Evolutionary conservation across 2,888 invertebrate genomes (phyloP).

Genomic region (Tetranychus piercei): DNA sequence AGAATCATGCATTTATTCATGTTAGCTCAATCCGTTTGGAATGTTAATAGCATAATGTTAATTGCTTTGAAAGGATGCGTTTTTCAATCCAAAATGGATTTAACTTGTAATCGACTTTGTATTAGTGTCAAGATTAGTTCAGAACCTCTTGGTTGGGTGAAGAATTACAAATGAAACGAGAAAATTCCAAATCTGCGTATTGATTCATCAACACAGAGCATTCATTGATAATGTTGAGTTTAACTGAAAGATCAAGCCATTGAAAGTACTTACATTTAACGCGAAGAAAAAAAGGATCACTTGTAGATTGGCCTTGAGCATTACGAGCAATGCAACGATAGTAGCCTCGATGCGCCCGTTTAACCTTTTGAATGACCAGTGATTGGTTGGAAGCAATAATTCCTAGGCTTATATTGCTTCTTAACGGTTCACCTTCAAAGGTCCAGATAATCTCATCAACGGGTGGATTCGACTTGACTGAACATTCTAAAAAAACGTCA

Average conservation of each 20-base stretch:
- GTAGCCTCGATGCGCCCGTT: constrained; percentile 43
- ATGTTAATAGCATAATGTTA: too few species aligned
- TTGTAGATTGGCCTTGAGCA: constrained; percentile 24
- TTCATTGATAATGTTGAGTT: neutral
- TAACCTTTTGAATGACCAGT: constrained; percentile 71
- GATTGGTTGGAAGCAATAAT: constrained; percentile 77
- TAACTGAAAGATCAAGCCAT: neutral
- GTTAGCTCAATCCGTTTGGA: too few species aligned
- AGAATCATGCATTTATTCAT: too few species aligned
- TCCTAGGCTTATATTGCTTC: constrained; percentile 12
- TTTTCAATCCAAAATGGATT: too few species aligned
- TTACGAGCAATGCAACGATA: constrained; percentile 27
- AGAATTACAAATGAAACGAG: too few species aligned
- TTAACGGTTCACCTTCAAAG: constrained; percentile 24
- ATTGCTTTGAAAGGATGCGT: too few species aligned
- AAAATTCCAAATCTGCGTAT: too few species aligned
- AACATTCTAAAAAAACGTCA: constrained; percentile 26
- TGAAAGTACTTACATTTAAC: constrained; percentile 21
- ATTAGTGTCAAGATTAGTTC: too few species aligned
- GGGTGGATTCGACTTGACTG: constrained; percentile 26
- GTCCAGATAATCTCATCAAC: constrained; percentile 26
- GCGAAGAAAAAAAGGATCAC: constrained; percentile 23
- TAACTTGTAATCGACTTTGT: too few species aligned
- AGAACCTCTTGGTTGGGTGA: too few species aligned
- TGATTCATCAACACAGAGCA: neutral